Conservation (phyloP, 35 echinoderm and acorn worm genomes). For the Heliocidaris tuberculata region DNA sequence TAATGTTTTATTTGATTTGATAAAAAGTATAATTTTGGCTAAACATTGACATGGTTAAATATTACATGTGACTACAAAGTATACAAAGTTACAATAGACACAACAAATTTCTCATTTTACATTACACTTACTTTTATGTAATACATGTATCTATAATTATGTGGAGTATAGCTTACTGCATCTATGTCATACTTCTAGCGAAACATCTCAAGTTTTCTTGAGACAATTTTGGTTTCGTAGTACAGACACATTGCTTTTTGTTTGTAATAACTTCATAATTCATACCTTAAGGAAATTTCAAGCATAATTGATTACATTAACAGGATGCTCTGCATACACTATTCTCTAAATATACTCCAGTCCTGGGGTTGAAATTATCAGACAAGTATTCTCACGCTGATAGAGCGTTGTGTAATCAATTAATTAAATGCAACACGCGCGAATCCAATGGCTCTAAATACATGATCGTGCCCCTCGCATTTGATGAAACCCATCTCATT, state of each 20-base stretch:
- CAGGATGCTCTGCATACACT: not conserved
- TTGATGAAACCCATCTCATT: not conserved
- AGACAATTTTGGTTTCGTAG: not conserved
- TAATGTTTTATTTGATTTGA: too few species aligned
- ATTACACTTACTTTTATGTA: too few species aligned
- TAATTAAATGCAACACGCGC: slow-evolving; percentile 3
- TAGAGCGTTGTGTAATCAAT: not conserved
- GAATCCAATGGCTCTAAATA: not conserved
- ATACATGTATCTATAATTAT: too few species aligned
- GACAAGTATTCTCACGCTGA: not conserved
- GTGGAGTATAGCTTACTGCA: too few species aligned
- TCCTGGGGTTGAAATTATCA: not conserved
- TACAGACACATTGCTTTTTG: not conserved
- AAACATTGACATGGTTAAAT: too few species aligned
- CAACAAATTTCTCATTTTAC: too few species aligned
- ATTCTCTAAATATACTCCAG: not conserved
- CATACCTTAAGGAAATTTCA: not conserved
- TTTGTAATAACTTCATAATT: not conserved
- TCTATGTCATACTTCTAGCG: too few species aligned
- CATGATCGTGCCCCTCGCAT: not conserved
- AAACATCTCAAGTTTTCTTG: too few species aligned
- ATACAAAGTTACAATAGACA: too few species aligned
- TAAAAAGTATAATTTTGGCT: too few species aligned
- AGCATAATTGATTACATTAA: not conserved
- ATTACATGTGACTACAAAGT: too few species aligned